Evolutionary conservation across 2,113 vertebrate genomes (phyloP).

Genomic region (Hypanus sabinus): DNA sequence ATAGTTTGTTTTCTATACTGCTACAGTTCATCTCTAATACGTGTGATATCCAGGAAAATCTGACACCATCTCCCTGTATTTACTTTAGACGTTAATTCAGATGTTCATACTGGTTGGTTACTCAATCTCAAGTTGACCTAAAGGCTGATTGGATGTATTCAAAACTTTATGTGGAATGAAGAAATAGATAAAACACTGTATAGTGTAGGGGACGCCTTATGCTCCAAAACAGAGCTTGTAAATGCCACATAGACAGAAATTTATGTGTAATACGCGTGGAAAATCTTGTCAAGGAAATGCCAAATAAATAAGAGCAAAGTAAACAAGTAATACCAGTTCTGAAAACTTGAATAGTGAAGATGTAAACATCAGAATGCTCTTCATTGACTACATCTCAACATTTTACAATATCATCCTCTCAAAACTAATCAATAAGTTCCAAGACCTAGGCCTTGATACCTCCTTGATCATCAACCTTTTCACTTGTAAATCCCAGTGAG

Average conservation of each 20-base stretch:
- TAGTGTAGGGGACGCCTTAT: too few species aligned
- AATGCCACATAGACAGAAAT: not conserved
- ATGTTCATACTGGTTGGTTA: not conserved
- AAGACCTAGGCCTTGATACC: too few species aligned
- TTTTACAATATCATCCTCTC: too few species aligned
- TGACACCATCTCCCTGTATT: not conserved
- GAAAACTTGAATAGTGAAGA: too few species aligned
- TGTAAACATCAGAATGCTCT: too few species aligned
- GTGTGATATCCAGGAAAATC: not conserved
- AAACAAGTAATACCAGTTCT: too few species aligned
- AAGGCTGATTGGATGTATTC: not conserved
- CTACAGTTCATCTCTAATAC: not conserved
- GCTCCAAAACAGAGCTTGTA: not conserved
- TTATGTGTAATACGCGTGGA: not conserved
- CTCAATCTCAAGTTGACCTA: not conserved
- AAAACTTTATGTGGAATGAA: not conserved
- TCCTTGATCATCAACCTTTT: too few species aligned
- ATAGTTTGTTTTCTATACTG: not conserved
- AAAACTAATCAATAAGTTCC: too few species aligned
- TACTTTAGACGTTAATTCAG: not conserved
- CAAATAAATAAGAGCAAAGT: not conserved
- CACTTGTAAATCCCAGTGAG: too few species aligned
- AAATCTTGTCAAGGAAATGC: not conserved
- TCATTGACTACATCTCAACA: too few species aligned
- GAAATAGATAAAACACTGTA: not conserved